Conservation (phyloP, 2,113 vertebrate genomes). For the Oryzias curvinotus region DNA sequence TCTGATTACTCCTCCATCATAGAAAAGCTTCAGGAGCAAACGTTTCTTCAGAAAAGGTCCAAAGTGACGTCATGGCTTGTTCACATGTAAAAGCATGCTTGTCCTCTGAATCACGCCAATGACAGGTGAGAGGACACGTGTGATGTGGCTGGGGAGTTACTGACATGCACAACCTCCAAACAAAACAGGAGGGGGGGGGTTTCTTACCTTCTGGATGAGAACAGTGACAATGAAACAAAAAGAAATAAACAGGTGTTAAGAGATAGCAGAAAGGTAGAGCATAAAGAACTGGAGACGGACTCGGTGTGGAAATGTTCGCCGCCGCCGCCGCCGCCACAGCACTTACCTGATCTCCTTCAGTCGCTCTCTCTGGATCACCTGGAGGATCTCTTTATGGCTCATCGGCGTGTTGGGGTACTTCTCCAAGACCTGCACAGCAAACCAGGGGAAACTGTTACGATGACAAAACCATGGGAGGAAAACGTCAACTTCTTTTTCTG, state of each 20-base stretch:
- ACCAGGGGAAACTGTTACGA: not conserved
- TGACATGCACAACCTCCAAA: slow-evolving; percentile 71
- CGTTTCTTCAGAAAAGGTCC: too few relatives aligned
- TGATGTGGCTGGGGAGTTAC: slow-evolving; percentile 35
- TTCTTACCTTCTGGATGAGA: slow-evolving; percentile 84
- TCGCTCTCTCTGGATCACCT: slow-evolving; percentile 96
- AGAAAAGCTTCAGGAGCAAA: too few relatives aligned
- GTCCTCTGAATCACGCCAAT: too few relatives aligned
- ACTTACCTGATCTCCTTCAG: slow-evolving; percentile 97
- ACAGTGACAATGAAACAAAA: slow-evolving; percentile 78
- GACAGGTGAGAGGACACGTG: too few relatives aligned
- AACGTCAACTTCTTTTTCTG: too few relatives aligned
- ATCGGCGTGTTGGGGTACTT: slow-evolving; percentile 98
- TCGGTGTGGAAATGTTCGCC: not conserved
- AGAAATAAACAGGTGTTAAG: slow-evolving; percentile 73
- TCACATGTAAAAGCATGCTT: too few relatives aligned
- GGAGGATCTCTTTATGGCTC: slow-evolving; percentile 99
- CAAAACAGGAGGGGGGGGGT: slow-evolving; percentile 48
- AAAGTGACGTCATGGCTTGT: too few relatives aligned
- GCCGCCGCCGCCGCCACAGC: not conserved
- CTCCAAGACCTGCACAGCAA: slow-evolving; percentile 87
- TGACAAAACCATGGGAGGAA: not conserved
- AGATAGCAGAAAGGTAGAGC: slow-evolving; percentile 29
- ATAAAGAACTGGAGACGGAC: slow-evolving; percentile 15
- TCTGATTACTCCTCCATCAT: too few relatives aligned